These are phyloP conservation scores for Drosophila barbarae DNA, from an alignment of 2,888 invertebrate genomes.

Conservation along the genomic window DNA sequence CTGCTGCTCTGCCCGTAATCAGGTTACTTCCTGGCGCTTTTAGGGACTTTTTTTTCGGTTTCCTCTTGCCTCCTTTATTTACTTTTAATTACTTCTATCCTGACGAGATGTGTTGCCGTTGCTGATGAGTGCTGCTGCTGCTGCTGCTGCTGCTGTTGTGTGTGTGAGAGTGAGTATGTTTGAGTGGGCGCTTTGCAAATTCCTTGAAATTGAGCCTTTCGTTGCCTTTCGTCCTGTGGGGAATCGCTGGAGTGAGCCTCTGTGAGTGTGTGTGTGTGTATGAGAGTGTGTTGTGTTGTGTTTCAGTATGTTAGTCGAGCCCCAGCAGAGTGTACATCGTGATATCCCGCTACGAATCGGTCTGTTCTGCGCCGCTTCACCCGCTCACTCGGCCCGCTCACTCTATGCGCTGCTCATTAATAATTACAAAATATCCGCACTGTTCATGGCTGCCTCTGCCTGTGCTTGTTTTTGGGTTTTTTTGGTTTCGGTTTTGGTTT, in stretches of 20 bases:
- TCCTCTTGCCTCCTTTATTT: conserved; percentile 40
- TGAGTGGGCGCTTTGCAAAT: conserved; percentile 44
- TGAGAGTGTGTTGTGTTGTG: conserved; percentile 17
- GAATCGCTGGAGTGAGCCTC: conserved; percentile 12
- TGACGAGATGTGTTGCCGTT: conserved; percentile 25
- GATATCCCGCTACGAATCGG: conserved; percentile 38
- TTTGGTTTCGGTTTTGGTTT: conserved; percentile 2
- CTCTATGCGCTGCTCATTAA: conserved; percentile 44
- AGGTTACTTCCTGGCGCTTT: conserved; percentile 43
- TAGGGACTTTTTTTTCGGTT: conserved; percentile 25
- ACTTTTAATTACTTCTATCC: conserved; percentile 53
- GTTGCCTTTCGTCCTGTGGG: conserved; percentile 33
- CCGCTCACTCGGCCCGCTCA: conserved; percentile 26
- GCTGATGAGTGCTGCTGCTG: conserved; percentile 11
- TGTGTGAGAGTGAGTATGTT: conserved; percentile 18
- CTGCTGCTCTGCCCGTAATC: conserved; percentile 33
- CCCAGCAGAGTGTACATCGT: conserved; percentile 49
- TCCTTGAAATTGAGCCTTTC: conserved; percentile 51
- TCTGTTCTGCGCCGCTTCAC: conserved; percentile 30
- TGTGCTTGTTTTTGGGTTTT: neutral
- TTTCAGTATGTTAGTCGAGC: conserved; percentile 36
- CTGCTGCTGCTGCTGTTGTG: conserved; percentile 13
- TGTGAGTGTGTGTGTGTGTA: conserved; percentile 12
- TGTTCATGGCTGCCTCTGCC: conserved; percentile 36
- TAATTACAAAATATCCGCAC: conserved; percentile 44